Base-by-base conservation (phyloP, 2,113 vertebrate genomes). In the Narcine bancroftii region DNA sequence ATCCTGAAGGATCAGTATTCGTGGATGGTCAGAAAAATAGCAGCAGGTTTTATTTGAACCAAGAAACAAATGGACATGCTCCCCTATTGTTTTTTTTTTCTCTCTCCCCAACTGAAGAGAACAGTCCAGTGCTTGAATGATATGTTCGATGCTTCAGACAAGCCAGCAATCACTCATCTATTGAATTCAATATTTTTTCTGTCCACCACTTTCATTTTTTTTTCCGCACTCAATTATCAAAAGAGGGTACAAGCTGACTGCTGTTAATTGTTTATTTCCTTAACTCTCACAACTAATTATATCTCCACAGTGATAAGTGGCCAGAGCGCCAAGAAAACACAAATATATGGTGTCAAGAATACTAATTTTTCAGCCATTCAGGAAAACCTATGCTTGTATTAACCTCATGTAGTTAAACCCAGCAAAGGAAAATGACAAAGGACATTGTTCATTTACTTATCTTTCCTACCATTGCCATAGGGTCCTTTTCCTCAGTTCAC, bases 171-270 rank as follows among this genome's bases (percentile, higher is more conserved):
- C 81, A 87, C 53, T 53, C 81, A 87, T 87, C 81, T 87, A 87
- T 87, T 87, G 53, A 50, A 87, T 53, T 87, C 81, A 87, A 87
- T 87, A 87, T 87, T 87, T 87, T 87, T 87, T n/a, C 53, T 17
- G 50, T n/a, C 60, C 50, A 87, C 81, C 81, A 60, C 81, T 36
- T 87, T 36, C 81, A 87, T 60, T 87, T 87, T 87, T 85, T 83
- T 56, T 87, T 36, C 81, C 81, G 13, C n/a, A 87, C 81, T 87
- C 33, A 56, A 87, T 87, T 87, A 87, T 87, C 33, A 60, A 56
- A 85, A n/a, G 81, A 87, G 81, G 66, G 53, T 87, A 87, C 60
- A 87, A 87, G 81, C 53, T 87, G 81, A 87, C 81, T 87, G 81
- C 81, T 87, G 81, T 63, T 53, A 87, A 87, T 87, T 87, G 81